Base-by-base conservation (phyloP, 2,113 vertebrate genomes). In the Malurus elegans region DNA sequence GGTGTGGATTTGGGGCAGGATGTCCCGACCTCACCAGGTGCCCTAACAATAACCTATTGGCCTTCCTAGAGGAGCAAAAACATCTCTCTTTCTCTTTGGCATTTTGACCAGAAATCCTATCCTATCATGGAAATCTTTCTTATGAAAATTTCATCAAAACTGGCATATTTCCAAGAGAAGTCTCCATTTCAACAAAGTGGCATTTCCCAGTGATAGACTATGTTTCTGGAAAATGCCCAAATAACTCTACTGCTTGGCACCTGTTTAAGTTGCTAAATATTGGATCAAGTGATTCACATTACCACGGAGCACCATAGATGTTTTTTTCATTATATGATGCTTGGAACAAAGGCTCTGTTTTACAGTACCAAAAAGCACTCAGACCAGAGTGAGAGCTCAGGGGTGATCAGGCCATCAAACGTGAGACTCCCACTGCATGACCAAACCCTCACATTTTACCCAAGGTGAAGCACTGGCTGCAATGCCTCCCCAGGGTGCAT, bases 41-140 rank as follows among this genome's bases (percentile, higher is more conserved):
- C 25, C 15, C 28, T 76, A 69, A 36, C 29, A 53, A 66, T 56
- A 64, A 60, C 13, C 16, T 66, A 40, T 17, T 80, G 32, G 10
- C 9, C 81, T 90, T 88, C 40, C 44, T 51, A 42, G 19, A 21
- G 16, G 24, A 86, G 12, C 0, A 2, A 58, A 86, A 90, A 10
- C 4, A 14, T 75, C 31, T 86, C 40, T 82, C 20, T 73, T 80
- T 90, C 40, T 76, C 10, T 75, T 60, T 88, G 64, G 16, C 50
- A 57, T 92, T 93, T 92, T 88, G n/a, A 88, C 29, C 28, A 86
- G 89, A 89, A 95, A 96, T 84, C 32, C 75, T 92, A 93, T 44
- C 86, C 83, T 79, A 61, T 44, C 56, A 53, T 42, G 60, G 51
- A 94, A 95, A 73, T n/a, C 20, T 60, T 73, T 92, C 92, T 91